These are phyloP conservation scores for Strigamia maritima DNA, from an alignment of 2,888 invertebrate species.

Conservation along the genomic window DNA sequence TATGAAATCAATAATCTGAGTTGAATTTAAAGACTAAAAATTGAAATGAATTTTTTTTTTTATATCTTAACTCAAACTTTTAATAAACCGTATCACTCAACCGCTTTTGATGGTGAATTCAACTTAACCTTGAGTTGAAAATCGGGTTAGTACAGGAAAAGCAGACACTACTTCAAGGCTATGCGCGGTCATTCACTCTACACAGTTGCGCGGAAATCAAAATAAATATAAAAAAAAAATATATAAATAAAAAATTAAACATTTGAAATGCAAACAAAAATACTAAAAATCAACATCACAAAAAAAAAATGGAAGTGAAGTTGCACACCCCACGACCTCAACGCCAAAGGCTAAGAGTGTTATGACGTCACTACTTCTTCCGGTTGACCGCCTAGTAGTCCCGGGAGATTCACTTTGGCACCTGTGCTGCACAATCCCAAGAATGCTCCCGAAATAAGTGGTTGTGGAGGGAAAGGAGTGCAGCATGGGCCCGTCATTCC, in stretches of 20 bases:
- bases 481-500: background rate
- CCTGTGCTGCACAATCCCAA: background rate
- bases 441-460: constrained; percentile 13
- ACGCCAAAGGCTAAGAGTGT: constrained; percentile 32
- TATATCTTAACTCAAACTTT: background rate
- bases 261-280: background rate
- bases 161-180: constrained; percentile 21
- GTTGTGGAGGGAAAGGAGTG: constrained; percentile 12
- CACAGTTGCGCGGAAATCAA: constrained; percentile 33
- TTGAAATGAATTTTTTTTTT: no score
- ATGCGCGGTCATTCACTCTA: constrained; percentile 37
- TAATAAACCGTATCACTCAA: background rate
- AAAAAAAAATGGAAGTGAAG: no score
- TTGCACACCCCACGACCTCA: constrained; percentile 35
- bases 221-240: background rate
- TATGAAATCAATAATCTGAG: no score
- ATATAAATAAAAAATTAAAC: background rate
- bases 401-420: background rate
- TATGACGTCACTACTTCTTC: constrained; percentile 34
- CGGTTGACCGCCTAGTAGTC: constrained; percentile 35
- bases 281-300: no score
- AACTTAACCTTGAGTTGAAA: background rate
- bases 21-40: no score
- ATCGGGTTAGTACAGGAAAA: constrained; percentile 25
- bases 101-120: background rate